phyloP scores from a whole-genome alignment of 2,888 invertebrate species.

The Macrophya alboannulata region DNA sequence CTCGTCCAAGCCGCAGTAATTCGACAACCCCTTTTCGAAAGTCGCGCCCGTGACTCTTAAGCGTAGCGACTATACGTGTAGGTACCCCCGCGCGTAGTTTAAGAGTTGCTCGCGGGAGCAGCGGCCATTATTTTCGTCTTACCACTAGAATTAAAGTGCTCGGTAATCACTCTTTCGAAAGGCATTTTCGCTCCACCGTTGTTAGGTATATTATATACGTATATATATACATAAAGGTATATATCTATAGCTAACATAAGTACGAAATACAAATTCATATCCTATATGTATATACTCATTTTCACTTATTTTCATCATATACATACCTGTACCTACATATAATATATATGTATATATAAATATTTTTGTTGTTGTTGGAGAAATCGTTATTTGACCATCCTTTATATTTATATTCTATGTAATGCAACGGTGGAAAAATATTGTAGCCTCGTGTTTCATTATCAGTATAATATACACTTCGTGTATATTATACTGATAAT shows the following conservation, averaged over 20 bases:
- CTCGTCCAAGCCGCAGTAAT: conserved; percentile 38
- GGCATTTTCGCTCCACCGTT: background rate
- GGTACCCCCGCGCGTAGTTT: background rate
- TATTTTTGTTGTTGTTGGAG: too few relatives aligned
- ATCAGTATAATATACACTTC: background rate
- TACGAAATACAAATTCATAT: background rate
- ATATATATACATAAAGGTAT: background rate
- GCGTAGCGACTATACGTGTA: background rate
- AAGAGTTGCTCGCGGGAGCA: conserved; percentile 4
- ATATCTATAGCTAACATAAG: too few relatives aligned
- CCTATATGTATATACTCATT: background rate
- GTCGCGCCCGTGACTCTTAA: conserved; percentile 33
- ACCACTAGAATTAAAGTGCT: conserved; percentile 48
- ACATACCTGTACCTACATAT: background rate
- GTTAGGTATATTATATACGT: background rate
- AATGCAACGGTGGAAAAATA: background rate
- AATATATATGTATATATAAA: background rate
- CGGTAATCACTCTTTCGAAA: conserved; percentile 46
- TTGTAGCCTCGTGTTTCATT: background rate
- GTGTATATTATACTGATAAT: background rate
- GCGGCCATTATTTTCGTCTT: conserved; percentile 47
- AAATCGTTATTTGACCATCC: conserved; percentile 10
- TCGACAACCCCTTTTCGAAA: conserved; percentile 42
- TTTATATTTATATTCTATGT: background rate
- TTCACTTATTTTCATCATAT: too few relatives aligned